These are phyloP conservation scores for Electrona antarctica DNA, from an alignment of 2,113 vertebrate species.

Conservation along the genomic window DNA sequence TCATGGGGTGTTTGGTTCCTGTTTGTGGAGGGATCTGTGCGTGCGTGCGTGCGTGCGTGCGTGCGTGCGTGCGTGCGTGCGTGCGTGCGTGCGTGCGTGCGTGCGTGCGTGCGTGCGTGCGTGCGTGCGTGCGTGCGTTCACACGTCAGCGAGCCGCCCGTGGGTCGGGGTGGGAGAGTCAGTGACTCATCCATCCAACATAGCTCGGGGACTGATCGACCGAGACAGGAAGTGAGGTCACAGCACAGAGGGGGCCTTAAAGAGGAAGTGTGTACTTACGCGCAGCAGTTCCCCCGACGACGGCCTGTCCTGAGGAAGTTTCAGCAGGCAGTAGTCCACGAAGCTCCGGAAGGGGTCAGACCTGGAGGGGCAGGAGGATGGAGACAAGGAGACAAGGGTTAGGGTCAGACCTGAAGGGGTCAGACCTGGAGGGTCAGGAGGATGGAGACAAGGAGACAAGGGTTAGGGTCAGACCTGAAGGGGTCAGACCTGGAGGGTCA, in stretches of 20 bases:
- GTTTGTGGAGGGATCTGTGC: constrained; percentile 35
- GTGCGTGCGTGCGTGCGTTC: constrained; percentile 10
- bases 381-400: too few relatives aligned
- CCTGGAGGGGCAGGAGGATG: constrained; percentile 71
- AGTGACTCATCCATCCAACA: constrained; percentile 60
- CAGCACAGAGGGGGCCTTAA: constrained; percentile 43
- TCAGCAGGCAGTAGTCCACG: constrained; percentile 99
- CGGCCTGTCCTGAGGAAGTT: constrained; percentile 99
- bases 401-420: too few relatives aligned
- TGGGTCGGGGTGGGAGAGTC: too few relatives aligned
- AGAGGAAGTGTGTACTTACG: constrained; percentile 81
- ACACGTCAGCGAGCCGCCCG: constrained; percentile 18
- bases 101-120: constrained; percentile 38
- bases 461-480: too few relatives aligned
- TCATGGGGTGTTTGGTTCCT: constrained; percentile 37
- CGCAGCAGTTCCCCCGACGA: constrained; percentile 91
- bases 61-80: not conserved
- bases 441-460: too few relatives aligned
- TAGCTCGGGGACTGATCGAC: constrained; percentile 42
- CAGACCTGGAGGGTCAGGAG: too few relatives aligned
- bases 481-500: too few relatives aligned
- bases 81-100: constrained; percentile 16
- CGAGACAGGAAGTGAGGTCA: constrained; percentile 75
- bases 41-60: constrained; percentile 1
- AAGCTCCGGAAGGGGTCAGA: constrained; percentile 95